A percentile compares a stretch with the other conserved stretches of the same genome.
These are phyloP conservation scores for Neoseiulus cucumeris DNA, from an alignment of 1,140 invertebrate species.

Conservation along the genomic window DNA sequence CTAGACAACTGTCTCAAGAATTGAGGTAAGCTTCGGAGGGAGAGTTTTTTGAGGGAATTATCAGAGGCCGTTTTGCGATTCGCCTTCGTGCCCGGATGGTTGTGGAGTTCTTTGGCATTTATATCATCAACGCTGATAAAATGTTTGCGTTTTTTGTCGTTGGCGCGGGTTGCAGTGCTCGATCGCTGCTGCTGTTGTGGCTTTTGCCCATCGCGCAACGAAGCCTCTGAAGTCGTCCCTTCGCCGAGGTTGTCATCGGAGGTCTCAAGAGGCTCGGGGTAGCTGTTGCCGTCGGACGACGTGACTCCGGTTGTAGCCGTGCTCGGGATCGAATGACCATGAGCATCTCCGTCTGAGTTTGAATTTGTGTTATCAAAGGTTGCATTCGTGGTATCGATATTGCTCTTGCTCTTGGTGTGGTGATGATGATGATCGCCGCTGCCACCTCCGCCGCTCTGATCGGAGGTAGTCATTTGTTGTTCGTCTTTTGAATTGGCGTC, in stretches of 20 bases:
- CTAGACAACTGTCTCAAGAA: constrained; percentile 18
- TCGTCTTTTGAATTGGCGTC: constrained; percentile 20
- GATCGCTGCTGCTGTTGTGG: too few relatives aligned
- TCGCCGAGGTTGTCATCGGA: too few relatives aligned
- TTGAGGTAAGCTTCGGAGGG: constrained; percentile 12
- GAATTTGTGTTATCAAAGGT: constrained; percentile 1
- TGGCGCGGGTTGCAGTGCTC: too few relatives aligned
- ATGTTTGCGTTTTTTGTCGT: neutral
- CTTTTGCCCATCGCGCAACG: too few relatives aligned
- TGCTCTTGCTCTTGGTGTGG: neutral
- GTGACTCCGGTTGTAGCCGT: neutral
- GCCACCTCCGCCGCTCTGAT: neutral
- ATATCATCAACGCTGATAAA: neutral
- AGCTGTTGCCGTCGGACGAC: constrained; percentile 1
- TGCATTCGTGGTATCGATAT: neutral
- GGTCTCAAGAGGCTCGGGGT: neutral
- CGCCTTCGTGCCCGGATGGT: too few relatives aligned
- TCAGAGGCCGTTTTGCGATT: constrained; percentile 18
- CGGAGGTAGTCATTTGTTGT: neutral
- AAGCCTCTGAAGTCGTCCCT: too few relatives aligned
- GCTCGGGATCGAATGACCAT: neutral
- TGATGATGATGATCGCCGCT: neutral
- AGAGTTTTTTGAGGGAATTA: constrained; percentile 18
- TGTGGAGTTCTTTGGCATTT: neutral
- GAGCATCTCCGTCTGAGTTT: constrained; percentile 1